These are phyloP conservation scores for Halictus rubicundus DNA, from an alignment of 1,140 invertebrate species.

Conservation along the genomic window DNA sequence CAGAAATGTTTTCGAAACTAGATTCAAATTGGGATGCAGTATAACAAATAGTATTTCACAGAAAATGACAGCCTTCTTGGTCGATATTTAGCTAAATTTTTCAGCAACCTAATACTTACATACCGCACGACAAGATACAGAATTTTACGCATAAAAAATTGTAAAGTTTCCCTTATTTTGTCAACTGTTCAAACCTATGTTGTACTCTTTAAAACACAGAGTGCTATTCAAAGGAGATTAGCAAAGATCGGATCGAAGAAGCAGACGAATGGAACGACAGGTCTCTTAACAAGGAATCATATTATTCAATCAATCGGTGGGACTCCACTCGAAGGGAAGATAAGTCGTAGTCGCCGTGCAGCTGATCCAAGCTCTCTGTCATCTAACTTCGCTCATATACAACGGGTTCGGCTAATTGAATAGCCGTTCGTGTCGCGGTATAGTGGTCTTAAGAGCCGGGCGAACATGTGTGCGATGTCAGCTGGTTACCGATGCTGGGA, in stretches of 20 bases:
- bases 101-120: too few species aligned
- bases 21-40: too few species aligned
- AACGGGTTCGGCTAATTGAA: slow-evolving; percentile 28
- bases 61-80: too few species aligned
- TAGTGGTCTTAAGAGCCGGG: slow-evolving; percentile 50
- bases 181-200: too few species aligned
- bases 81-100: too few species aligned
- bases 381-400: slow-evolving; percentile 18
- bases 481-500: slow-evolving; percentile 37
- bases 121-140: too few species aligned
- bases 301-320: not conserved
- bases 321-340: not conserved
- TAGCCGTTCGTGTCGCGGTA: not conserved
- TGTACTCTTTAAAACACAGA: too few species aligned
- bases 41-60: too few species aligned
- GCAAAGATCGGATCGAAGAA: not conserved
- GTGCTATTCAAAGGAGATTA: too few species aligned
- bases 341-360: not conserved
- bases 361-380: slow-evolving; percentile 33
- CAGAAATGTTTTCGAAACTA: too few species aligned
- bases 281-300: not conserved
- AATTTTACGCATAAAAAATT: too few species aligned
- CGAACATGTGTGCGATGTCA: slow-evolving; percentile 51
- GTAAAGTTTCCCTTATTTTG: too few species aligned
- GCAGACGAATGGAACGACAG: not conserved